Conservation (phyloP, 2,113 vertebrate genomes). For the Haemorhous mexicanus region DNA sequence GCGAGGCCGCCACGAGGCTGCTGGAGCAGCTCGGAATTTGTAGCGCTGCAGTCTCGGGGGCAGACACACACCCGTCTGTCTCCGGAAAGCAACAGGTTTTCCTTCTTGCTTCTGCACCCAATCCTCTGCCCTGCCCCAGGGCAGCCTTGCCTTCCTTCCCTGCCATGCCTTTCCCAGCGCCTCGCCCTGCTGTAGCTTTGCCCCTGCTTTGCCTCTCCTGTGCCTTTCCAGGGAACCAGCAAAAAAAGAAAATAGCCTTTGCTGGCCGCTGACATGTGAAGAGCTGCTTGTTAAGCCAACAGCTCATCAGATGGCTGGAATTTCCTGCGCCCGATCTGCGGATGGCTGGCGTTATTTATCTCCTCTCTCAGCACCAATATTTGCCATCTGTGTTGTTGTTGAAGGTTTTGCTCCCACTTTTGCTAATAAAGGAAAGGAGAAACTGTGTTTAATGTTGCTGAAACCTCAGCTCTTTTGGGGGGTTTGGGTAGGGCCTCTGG, state of each 20-base stretch:
- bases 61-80: conserved; percentile 19
- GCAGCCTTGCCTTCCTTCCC: not conserved
- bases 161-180: not conserved
- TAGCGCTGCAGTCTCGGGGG: conserved; percentile 49
- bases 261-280: conserved; percentile 68
- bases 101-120: not conserved
- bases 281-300: conserved; percentile 67
- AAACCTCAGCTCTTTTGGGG: not conserved
- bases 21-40: conserved; percentile 40
- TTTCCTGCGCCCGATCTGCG: conserved; percentile 70
- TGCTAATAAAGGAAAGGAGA: not conserved
- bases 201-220: not conserved
- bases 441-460: not conserved
- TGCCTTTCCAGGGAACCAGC: conserved; percentile 31
- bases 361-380: conserved; percentile 44
- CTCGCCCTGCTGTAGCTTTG: not conserved
- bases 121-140: not conserved
- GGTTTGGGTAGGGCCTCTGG: not conserved
- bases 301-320: conserved; percentile 81
- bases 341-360: conserved; percentile 66
- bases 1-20: conserved; percentile 51
- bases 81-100: conserved; percentile 15
- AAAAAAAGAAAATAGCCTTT: conserved; percentile 31
- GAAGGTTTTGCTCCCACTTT: conserved; percentile 24
- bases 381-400: not conserved